Evolutionary conservation across 2,113 vertebrate species (phyloP), one percentile per base, ranked within the genome.

Genomic region (Cathartes aura): DNA sequence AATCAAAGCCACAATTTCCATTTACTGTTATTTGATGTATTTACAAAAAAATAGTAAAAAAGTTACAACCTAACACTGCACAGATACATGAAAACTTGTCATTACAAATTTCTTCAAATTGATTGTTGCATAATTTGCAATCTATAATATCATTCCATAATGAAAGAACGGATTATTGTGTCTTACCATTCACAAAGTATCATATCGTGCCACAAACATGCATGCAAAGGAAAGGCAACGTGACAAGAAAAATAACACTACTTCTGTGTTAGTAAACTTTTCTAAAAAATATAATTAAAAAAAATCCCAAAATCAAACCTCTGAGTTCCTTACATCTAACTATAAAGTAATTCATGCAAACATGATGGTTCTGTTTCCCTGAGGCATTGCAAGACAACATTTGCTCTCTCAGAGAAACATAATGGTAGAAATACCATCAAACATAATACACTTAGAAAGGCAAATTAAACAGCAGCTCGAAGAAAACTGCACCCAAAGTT

Each of bases 161-260:
- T 1, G 5, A 53, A 73, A 73, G 55, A 58, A 36, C 0, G 10
- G 66, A 66, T 29, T 67, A 67, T 53, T 1, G 0, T 30, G 62
- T 50, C 15, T 79, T 38, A 59, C n/a, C 22, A 3, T 42, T 74
- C 63, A 56, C 63, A 50, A 56, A 30, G 47, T 50, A 7, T 15
- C 2, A 2, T 18, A 15, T 8, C 19, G 29, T 12, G 53, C 15
- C 79, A 83, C 43, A 47, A 81, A 78, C 15, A 45, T 3, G 45
- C 52, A 29, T 0, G 73, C 48, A 56, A 30, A 78, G 9, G 62
- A 58, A 73, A 83, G 55, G 67, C 59, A 68, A 29, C 1, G 11
- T 59, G 68, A 47, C 52, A 43, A 8, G 43, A 42, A 56, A 93
- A 86, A 59, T 6, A 18, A 16, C 24, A 5, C 38, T 26, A 23